Evolutionary conservation across 1,140 invertebrate species (phyloP).

Genomic region (Brachionus paranguensis): DNA sequence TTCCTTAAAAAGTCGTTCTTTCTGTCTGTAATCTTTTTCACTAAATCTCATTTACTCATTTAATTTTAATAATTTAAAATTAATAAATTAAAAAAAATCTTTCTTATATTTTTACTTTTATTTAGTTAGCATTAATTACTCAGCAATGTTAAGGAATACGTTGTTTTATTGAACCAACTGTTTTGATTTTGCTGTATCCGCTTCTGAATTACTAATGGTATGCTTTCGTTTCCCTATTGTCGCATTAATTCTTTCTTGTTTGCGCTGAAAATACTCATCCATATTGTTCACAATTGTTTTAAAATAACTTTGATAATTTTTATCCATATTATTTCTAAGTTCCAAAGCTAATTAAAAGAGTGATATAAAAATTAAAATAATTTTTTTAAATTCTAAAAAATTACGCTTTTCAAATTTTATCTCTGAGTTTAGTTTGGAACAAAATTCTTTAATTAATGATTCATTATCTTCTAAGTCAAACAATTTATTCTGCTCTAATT

Average conservation of each 20-base stretch:
- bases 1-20: too few relatives aligned
- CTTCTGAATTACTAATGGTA: not conserved
- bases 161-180: not conserved
- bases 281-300: constrained; percentile 24
- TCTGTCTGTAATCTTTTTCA: too few relatives aligned
- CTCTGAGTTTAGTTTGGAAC: not conserved
- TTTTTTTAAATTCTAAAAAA: not conserved
- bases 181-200: not conserved
- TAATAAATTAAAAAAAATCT: too few relatives aligned
- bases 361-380: not conserved
- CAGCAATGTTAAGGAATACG: not conserved
- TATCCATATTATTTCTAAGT: not conserved
- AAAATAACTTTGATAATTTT: constrained; percentile 29
- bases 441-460: not conserved
- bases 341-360: not conserved
- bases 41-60: too few relatives aligned
- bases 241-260: constrained; percentile 7
- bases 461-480: not conserved
- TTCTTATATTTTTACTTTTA: too few relatives aligned
- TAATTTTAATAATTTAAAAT: too few relatives aligned
- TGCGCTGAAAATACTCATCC: constrained; percentile 6
- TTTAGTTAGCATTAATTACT: too few relatives aligned
- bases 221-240: not conserved
- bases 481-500: not conserved
- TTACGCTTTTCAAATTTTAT: not conserved